Base-by-base conservation (phyloP, 2,113 vertebrate species). In the Pseudopipra pipra region DNA sequence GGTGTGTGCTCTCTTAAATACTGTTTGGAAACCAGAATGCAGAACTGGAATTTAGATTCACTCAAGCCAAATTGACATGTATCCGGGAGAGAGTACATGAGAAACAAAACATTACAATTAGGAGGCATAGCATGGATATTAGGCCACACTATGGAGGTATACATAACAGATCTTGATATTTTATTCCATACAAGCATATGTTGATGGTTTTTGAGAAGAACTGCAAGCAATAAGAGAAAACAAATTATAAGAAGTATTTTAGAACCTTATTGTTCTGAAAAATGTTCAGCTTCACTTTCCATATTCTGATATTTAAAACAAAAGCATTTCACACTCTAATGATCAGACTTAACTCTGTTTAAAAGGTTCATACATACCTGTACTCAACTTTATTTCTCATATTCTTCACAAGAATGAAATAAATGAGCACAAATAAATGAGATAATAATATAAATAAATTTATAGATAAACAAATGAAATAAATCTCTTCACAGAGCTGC, bases 61-160 rank as follows among this genome's bases (percentile, higher is more conserved):
- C 76, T 41, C 62, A 56, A 84, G 55, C 8, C 37, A 62, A 22
- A 71, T 0, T 59, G 37, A 66, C 9, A n/a, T 0, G 0, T 6
- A 39, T 11, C 24, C 76, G 44, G n/a, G 31, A 85, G 55, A 55
- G 5, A 4, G n/a, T 7, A 67, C 7, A 24, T 12, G 22, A 67
- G 11, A 87, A 77, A 73, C 39, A 83, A 62, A 49, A 16, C 43
- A 33, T 30, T 35, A 66, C 18, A 46, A 22, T 59, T 33, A 71
- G 20, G 31, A 86, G 22, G 65, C 11, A 31, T 0, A 66, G 46
- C 8, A 84, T 31, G 6, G 15, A 12, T n/a, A 74, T 70, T 14
- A 54, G 10, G 18, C 18, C 56, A 71, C 2, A 41, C 16, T 11
- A 31, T 3, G 4, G 6, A 76, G 5, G 4, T 9, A 35, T 9